phyloP scores from a whole-genome alignment of 2,888 invertebrate species.

The Julus scanicus region DNA sequence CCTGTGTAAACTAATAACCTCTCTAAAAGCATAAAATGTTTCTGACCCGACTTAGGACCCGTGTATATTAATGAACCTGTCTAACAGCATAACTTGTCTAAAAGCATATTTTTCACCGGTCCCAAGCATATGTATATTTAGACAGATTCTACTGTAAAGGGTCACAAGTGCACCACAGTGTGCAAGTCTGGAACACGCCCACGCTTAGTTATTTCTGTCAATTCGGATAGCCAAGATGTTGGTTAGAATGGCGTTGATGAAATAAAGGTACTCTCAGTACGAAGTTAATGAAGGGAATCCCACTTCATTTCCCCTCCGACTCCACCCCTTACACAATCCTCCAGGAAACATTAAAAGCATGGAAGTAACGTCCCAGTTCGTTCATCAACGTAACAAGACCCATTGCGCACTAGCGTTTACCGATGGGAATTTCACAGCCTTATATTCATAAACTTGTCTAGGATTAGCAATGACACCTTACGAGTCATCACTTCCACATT shows the following conservation, averaged over 20 bases:
- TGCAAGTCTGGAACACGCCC: no score
- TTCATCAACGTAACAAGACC: background rate
- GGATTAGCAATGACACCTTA: background rate
- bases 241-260: background rate
- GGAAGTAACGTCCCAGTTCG: slow-evolving; percentile 18
- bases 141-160: no score
- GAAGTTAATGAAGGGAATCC: slow-evolving; percentile 39
- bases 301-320: slow-evolving; percentile 19
- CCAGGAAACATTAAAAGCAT: slow-evolving; percentile 28
- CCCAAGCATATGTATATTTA: no score
- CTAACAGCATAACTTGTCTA: no score
- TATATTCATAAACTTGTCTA: background rate
- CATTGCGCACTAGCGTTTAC: background rate
- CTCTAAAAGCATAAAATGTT: no score
- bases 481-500: background rate
- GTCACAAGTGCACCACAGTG: no score
- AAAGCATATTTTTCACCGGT: no score
- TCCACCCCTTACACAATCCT: slow-evolving; percentile 10
- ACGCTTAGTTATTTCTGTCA: no score
- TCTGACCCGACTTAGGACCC: no score
- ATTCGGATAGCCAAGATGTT: no score
- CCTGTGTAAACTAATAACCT: no score
- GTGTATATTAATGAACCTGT: no score
- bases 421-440: background rate
- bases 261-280: background rate